phyloP scores from a whole-genome alignment of 2,113 vertebrate genomes.

The Anser brachyrhynchus region DNA sequence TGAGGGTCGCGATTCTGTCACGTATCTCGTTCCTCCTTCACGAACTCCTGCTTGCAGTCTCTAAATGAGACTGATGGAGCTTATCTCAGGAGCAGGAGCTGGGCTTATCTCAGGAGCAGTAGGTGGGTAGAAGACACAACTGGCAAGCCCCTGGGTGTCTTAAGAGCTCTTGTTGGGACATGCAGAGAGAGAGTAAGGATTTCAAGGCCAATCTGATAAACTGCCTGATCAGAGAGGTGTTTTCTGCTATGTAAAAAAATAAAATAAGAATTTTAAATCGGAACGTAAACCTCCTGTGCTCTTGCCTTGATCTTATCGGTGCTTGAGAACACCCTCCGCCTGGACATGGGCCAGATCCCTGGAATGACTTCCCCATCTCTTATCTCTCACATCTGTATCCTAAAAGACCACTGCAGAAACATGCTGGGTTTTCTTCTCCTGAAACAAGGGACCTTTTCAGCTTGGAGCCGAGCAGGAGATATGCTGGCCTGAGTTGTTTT shows the following conservation, averaged over 20 bases:
- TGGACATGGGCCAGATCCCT: conserved; percentile 43
- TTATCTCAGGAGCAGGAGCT: background rate
- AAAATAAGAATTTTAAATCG: conserved; percentile 20
- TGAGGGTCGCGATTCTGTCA: background rate
- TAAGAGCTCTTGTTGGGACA: conserved; percentile 24
- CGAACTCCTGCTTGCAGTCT: background rate
- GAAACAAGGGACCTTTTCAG: conserved; percentile 43
- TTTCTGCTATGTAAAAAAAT: conserved; percentile 57
- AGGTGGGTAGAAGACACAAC: background rate
- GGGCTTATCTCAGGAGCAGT: background rate
- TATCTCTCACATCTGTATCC: conserved; percentile 29
- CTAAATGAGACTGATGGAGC: background rate
- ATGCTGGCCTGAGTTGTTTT: background rate
- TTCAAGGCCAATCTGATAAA: conserved; percentile 56
- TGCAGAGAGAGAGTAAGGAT: conserved; percentile 1
- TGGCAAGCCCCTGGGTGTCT: background rate
- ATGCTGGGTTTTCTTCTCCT: conserved; percentile 6
- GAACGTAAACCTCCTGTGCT: conserved; percentile 31
- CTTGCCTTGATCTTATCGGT: conserved; percentile 52
- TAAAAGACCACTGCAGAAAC: conserved; percentile 24
- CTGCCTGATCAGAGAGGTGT: conserved; percentile 4
- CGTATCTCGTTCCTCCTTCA: background rate
- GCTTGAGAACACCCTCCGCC: background rate
- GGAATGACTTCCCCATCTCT: conserved; percentile 38
- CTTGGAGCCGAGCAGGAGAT: background rate